A percentile compares a stretch with the other conserved stretches of the same genome.
These are phyloP conservation scores for Agonopterix alstromeriana DNA, from an alignment of 2,888 invertebrate genomes.

Conservation along the genomic window DNA sequence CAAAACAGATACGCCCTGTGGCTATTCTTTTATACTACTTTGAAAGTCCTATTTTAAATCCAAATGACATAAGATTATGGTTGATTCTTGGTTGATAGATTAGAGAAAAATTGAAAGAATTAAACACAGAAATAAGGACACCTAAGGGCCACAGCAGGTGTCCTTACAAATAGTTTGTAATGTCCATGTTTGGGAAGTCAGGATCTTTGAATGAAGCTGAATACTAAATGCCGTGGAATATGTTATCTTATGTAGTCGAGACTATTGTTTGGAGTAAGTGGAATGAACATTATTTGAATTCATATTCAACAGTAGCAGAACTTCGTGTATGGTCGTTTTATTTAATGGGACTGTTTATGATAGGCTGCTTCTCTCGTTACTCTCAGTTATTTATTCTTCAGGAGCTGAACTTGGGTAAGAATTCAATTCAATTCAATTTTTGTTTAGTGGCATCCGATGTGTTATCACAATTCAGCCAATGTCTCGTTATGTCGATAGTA, in stretches of 20 bases:
- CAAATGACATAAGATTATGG: conserved; percentile 12
- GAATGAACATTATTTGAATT: too few species aligned
- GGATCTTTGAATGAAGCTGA: conserved; percentile 16
- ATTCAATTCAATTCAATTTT: too few species aligned
- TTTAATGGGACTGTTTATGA: too few species aligned
- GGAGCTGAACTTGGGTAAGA: too few species aligned
- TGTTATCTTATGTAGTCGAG: background rate
- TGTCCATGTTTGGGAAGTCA: conserved; percentile 46
- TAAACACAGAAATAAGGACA: conserved; percentile 47
- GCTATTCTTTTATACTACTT: conserved; percentile 34
- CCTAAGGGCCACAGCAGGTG: conserved; percentile 69
- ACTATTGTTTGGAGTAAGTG: too few species aligned
- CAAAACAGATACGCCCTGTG: conserved; percentile 73
- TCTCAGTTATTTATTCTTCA: too few species aligned
- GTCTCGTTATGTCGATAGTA: too few species aligned
- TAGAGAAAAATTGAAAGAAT: conserved; percentile 8
- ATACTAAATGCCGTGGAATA: background rate
- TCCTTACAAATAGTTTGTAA: conserved; percentile 49
- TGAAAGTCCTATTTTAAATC: conserved; percentile 11
- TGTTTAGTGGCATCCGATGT: too few species aligned
- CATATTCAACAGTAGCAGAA: too few species aligned
- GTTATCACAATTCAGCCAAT: too few species aligned
- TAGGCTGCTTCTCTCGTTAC: too few species aligned
- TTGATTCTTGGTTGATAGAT: conserved; percentile 12
- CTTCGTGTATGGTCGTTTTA: too few species aligned